These are phyloP conservation scores for Corynorhinus townsendii DNA, from an alignment of 2,113 vertebrate species.

Conservation along the genomic window DNA sequence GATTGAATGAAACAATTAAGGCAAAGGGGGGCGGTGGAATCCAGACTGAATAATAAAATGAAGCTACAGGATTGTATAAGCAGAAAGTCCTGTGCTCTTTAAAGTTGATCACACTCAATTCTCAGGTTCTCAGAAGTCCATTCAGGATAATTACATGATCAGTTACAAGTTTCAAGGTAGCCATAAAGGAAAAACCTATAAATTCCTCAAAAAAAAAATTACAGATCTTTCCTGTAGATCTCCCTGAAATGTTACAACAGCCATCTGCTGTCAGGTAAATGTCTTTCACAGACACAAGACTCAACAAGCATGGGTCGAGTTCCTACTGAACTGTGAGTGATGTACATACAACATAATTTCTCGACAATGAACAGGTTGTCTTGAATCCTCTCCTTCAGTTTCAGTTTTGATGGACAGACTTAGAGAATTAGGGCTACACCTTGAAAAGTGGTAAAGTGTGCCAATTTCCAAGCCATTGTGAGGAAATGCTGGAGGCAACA, in stretches of 20 bases:
- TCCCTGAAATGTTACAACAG: neutral
- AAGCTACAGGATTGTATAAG: neutral
- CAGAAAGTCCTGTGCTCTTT: neutral
- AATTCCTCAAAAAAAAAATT: neutral
- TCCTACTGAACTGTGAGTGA: neutral
- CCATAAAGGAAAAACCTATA: neutral
- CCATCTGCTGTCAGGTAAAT: neutral
- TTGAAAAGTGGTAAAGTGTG: slow-evolving; percentile 59
- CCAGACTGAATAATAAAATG: neutral
- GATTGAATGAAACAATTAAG: neutral
- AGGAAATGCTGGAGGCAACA: slow-evolving; percentile 61
- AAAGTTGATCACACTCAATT: neutral
- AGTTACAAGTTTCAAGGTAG: neutral
- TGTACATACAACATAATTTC: neutral
- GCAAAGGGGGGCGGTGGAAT: neutral
- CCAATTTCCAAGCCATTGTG: slow-evolving; percentile 51
- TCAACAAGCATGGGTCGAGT: neutral
- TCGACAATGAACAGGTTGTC: neutral
- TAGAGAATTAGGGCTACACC: slow-evolving; percentile 56
- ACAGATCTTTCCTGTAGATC: neutral
- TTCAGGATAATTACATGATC: neutral
- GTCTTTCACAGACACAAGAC: slow-evolving; percentile 3
- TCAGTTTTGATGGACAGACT: slow-evolving; percentile 59
- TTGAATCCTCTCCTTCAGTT: slow-evolving; percentile 43
- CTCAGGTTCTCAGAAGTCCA: neutral